These are phyloP conservation scores for Heterochromis multidens DNA, from an alignment of 2,113 vertebrate genomes.

Conservation along the genomic window DNA sequence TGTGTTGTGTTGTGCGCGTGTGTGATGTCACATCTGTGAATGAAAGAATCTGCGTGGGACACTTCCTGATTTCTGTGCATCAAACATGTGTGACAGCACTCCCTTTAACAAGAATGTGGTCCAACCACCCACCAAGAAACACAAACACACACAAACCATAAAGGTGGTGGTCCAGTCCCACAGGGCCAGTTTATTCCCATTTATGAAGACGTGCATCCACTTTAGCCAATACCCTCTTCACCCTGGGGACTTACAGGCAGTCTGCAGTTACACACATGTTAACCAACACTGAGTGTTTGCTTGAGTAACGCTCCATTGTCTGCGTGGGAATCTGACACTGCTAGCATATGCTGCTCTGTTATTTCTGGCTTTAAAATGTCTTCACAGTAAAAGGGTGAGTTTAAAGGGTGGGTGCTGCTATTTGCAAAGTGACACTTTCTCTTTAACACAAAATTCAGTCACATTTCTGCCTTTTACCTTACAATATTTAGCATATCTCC, in stretches of 20 bases:
- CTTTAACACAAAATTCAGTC: not conserved
- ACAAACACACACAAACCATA: conserved; percentile 5
- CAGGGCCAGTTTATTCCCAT: conserved; percentile 40
- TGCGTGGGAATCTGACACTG: conserved; percentile 10
- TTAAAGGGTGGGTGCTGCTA: not conserved
- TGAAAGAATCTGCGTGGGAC: conserved; percentile 59
- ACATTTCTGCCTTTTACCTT: not conserved
- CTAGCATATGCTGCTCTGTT: not conserved
- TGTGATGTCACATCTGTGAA: conserved; percentile 44
- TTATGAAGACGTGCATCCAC: conserved; percentile 20
- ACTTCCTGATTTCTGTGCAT: conserved; percentile 56
- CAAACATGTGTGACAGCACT: conserved; percentile 57
- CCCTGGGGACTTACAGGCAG: not conserved
- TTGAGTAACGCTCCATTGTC: conserved; percentile 14
- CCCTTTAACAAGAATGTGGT: conserved; percentile 69
- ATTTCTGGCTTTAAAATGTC: conserved; percentile 14
- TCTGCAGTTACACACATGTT: conserved; percentile 31
- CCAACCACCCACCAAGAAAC: conserved; percentile 46
- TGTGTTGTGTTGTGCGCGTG: not conserved
- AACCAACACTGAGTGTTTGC: not conserved
- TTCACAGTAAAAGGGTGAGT: not conserved
- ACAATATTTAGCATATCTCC: not conserved
- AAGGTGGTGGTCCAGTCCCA: conserved; percentile 30
- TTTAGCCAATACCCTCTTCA: not conserved
- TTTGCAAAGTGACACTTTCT: not conserved